phyloP scores from a whole-genome alignment of 64 coral and sea anemone genomes.

The Porites australiensis region DNA sequence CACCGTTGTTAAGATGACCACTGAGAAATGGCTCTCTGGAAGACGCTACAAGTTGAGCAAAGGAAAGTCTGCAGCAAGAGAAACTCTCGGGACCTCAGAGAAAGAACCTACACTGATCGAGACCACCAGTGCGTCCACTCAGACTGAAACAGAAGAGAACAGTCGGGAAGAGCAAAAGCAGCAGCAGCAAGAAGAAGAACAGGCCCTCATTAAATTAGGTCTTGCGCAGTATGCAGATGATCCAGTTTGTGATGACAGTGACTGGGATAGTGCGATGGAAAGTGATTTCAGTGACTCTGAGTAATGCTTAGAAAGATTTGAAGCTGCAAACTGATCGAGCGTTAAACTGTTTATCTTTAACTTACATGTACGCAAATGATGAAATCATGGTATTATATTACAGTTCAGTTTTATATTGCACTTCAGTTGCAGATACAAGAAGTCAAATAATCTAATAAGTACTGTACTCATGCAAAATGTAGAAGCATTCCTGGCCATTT shows the following conservation, averaged over 20 bases:
- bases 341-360: too few species aligned
- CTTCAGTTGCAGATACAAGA: too few species aligned
- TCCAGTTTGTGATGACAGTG: conserved; percentile 5
- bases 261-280: background rate
- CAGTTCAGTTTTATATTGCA: too few species aligned
- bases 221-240: background rate
- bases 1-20: conserved; percentile 7
- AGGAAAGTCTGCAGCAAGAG: background rate
- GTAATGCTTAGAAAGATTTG: background rate
- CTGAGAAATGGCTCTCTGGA: conserved; percentile 20
- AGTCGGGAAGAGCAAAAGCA: background rate
- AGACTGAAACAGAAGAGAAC: conserved; percentile 16
- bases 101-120: background rate
- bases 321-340: too few species aligned
- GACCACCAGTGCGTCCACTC: background rate
- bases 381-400: too few species aligned
- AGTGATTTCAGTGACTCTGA: conserved; percentile 1
- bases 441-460: too few species aligned
- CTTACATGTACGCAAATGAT: too few species aligned
- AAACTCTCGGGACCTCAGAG: background rate
- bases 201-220: conserved; percentile 28
- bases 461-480: too few species aligned
- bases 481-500: too few species aligned
- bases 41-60: background rate
- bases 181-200: conserved; percentile 30